Evolutionary conservation across 2,888 invertebrate genomes (phyloP).

Genomic region (Cyaniris semiargus): DNA sequence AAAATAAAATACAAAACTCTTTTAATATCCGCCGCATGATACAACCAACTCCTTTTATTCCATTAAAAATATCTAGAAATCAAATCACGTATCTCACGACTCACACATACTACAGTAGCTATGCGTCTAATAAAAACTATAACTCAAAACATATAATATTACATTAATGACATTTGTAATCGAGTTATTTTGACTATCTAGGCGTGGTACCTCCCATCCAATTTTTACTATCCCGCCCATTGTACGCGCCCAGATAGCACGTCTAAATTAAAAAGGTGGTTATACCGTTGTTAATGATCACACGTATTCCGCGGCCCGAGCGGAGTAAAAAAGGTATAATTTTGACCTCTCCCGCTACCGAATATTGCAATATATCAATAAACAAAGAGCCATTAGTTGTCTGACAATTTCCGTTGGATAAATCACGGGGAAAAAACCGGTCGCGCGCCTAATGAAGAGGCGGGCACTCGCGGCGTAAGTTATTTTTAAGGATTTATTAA

Average conservation of each 20-base stretch:
- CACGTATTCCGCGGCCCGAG: slow-evolving; percentile 60
- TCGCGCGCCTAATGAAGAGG: slow-evolving; percentile 61
- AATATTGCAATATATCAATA: slow-evolving; percentile 77
- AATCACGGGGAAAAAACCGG: slow-evolving; percentile 72
- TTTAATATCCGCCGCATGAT: too few species aligned
- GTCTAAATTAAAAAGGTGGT: slow-evolving; percentile 53
- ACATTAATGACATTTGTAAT: slow-evolving; percentile 55
- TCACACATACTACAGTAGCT: background rate
- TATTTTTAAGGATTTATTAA: slow-evolving; percentile 33
- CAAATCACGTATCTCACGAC: background rate
- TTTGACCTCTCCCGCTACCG: slow-evolving; percentile 71
- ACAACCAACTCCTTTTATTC: too few species aligned
- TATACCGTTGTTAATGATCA: slow-evolving; percentile 42
- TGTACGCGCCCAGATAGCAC: slow-evolving; percentile 59
- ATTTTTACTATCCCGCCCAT: slow-evolving; percentile 62
- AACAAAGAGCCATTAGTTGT: slow-evolving; percentile 78
- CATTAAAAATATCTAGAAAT: background rate
- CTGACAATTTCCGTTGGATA: slow-evolving; percentile 78
- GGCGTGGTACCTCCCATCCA: slow-evolving; percentile 60
- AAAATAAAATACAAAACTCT: background rate
- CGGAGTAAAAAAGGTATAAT: slow-evolving; percentile 62
- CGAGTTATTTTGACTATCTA: slow-evolving; percentile 53
- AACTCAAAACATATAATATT: slow-evolving; percentile 35
- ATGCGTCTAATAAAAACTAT: background rate
- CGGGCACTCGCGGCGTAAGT: slow-evolving; percentile 40